Evolutionary conservation across 2,797 vertebrate genomes (phyloP).

Genomic region (Taenioides sp.): DNA sequence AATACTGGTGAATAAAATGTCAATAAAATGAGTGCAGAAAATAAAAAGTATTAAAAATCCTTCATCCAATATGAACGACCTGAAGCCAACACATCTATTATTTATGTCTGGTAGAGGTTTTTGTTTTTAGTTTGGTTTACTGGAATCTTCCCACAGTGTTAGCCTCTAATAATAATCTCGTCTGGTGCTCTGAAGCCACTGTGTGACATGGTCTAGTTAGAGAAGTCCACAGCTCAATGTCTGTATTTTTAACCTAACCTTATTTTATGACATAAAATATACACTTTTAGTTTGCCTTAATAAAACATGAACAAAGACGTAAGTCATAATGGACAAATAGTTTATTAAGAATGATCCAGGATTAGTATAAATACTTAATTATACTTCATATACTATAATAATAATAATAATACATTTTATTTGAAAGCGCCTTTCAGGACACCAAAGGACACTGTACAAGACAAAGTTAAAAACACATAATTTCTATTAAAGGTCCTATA

Average conservation of each 20-base stretch:
- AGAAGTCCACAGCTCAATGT: too few relatives aligned
- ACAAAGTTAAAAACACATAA: too few relatives aligned
- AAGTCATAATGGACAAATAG: too few relatives aligned
- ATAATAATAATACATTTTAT: too few relatives aligned
- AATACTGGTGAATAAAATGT: neutral
- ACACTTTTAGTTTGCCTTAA: neutral
- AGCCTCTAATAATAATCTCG: neutral
- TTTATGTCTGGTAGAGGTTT: conserved; percentile 1
- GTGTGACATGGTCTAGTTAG: neutral
- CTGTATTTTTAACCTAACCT: neutral
- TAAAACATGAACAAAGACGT: too few relatives aligned
- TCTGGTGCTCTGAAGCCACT: too few relatives aligned
- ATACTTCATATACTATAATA: too few relatives aligned
- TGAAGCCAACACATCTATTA: neutral
- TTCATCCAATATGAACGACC: neutral
- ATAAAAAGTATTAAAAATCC: neutral
- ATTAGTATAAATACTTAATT: too few relatives aligned
- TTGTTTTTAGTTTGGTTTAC: neutral
- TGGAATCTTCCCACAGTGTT: conserved; percentile 1
- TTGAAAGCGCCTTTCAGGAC: too few relatives aligned
- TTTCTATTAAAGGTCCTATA: too few relatives aligned
- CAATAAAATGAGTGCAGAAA: neutral
- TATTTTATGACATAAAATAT: neutral
- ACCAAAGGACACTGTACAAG: too few relatives aligned
- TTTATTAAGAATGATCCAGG: too few relatives aligned